Evolutionary conservation across 2,797 vertebrate genomes (phyloP), one percentile per base, ranked within the genome.

Genomic region (Aplochiton taeniatus): DNA sequence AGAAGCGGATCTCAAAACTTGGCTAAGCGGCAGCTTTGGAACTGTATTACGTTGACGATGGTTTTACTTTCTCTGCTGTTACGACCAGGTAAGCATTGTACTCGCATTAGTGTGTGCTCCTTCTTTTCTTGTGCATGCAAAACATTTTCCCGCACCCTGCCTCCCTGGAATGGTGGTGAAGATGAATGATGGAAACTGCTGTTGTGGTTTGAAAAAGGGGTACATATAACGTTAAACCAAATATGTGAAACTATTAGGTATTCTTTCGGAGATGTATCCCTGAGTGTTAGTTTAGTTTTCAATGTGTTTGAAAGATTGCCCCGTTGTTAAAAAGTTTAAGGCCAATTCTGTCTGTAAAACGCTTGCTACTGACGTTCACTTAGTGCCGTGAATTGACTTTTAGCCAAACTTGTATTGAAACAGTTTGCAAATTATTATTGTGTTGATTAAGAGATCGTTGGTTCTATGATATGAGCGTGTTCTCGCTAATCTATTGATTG

Each of bases 11-110:
- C 90, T 85, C 88, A 89, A 73, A 90, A 83, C 90, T 88, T 87
- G 92, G 92, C 92, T 92, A 85, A 92, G 91, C 91, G 85, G 90
- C 89, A 87, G 91, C 92, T 93, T 75, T 90, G 87, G 89, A 87
- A 91, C 90, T 90, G 88, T 89, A 84, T 91, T 75, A 88, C 87
- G 70, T 66, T 93, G 72, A 87, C 83, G 20, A 91, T 92, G 91
- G 83, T 94, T 79, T 73, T 91, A 53, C 80, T 93, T 63, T 90
- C 90, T 59, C 73, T 93, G 85, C 88, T 93, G 65, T 86, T 91
- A 76, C 90, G 83, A 88, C 83, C 93, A 92, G 92, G 93, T 94
- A 85, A 89, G 85, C 45, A 16, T 16, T 19, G 19, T 51, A 60
- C 66, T 61, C 68, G 77, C 58, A 51, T 76, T 73, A 17, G 76